Evolutionary conservation across 2,797 vertebrate genomes (phyloP).

Genomic region (Threskiornis aethiopicus): DNA sequence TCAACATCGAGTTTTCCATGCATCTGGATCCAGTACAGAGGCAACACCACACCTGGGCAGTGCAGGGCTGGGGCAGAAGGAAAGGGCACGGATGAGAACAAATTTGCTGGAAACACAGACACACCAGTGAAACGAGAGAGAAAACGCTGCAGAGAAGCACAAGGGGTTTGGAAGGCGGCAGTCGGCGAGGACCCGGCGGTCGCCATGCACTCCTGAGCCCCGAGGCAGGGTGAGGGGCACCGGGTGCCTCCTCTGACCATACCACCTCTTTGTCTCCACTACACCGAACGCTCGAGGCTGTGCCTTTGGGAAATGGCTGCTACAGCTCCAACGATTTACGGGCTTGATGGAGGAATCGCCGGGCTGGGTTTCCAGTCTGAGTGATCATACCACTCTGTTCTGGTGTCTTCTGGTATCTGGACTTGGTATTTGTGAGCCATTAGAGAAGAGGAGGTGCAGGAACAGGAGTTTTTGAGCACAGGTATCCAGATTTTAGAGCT

Average conservation of each 20-base stretch:
- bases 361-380: not conserved
- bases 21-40: not conserved
- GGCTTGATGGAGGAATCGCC: fast-evolving
- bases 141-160: not conserved
- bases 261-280: not conserved
- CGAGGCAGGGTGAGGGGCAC: not conserved
- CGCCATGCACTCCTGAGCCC: not conserved
- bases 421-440: not conserved
- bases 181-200: fast-evolving
- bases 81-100: not conserved
- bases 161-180: not conserved
- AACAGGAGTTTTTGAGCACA: not conserved
- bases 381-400: not conserved
- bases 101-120: not conserved
- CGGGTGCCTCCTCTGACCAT: not conserved
- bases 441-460: not conserved
- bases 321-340: fast-evolving
- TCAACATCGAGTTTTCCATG: fast-evolving
- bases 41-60: not conserved
- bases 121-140: not conserved
- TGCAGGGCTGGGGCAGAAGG: not conserved
- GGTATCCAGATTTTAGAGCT: not conserved
- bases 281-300: fast-evolving
- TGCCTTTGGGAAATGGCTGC: not conserved
- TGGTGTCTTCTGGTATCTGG: not conserved